These are phyloP conservation scores for Apodemia hepburni DNA, from an alignment of 2,888 invertebrate genomes.

Conservation along the genomic window DNA sequence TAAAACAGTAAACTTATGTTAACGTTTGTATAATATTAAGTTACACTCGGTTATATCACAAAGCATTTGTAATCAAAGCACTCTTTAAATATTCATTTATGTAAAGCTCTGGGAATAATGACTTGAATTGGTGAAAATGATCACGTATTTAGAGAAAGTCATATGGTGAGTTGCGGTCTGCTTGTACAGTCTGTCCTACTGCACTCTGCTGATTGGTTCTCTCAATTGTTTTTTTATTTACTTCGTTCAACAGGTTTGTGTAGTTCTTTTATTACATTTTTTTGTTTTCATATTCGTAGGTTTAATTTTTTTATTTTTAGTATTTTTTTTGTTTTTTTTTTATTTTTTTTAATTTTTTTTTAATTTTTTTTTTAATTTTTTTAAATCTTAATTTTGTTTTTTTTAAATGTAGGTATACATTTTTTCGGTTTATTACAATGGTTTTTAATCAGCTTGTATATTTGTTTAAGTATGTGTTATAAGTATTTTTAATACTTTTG, in stretches of 20 bases:
- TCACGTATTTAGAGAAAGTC: constrained; percentile 33
- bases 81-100: constrained; percentile 12
- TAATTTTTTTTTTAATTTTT: no score
- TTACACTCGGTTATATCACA: constrained; percentile 3
- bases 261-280: neutral
- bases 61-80: constrained; percentile 4
- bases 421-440: no score
- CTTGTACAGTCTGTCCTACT: constrained; percentile 1
- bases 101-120: constrained; percentile 26
- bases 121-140: constrained; percentile 27
- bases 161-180: constrained; percentile 10
- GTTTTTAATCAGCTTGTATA: no score
- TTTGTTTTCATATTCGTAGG: no score
- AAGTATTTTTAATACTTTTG: no score
- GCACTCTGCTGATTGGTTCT: constrained; percentile 12
- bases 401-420: no score
- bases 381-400: no score
- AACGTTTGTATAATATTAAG: neutral
- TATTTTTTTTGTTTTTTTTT: no score
- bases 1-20: neutral
- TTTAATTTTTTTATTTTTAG: no score
- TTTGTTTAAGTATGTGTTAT: no score
- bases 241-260: neutral
- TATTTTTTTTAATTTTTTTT: no score
- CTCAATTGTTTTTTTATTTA: neutral